Conservation (phyloP, 2,797 vertebrate species). For the Hemitrygon akajei region DNA sequence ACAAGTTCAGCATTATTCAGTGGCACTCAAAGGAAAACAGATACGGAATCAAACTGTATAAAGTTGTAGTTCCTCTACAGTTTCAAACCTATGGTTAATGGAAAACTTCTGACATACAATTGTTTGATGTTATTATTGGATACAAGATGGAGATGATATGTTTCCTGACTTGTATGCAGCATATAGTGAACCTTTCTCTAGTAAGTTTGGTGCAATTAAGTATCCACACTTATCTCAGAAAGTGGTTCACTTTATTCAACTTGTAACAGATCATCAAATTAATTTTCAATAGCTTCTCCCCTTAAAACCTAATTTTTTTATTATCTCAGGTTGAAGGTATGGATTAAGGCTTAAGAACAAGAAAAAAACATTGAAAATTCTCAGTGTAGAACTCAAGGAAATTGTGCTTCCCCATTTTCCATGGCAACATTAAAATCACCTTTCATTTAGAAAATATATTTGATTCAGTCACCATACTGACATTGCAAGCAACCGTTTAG, state of each 20-base stretch:
- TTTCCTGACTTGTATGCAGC: neutral
- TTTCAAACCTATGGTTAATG: neutral
- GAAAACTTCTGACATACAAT: neutral
- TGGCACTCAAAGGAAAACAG: neutral
- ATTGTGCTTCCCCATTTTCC: neutral
- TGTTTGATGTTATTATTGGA: neutral
- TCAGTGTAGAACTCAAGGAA: neutral
- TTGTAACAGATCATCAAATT: neutral
- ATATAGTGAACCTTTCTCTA: neutral
- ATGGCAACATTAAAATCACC: neutral
- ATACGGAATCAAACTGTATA: neutral
- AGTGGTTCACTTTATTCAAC: neutral
- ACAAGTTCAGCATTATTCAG: conserved; percentile 4
- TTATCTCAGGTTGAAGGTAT: neutral
- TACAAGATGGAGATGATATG: neutral
- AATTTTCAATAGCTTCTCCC: neutral
- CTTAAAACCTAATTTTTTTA: neutral
- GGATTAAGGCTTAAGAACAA: neutral
- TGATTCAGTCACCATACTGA: neutral
- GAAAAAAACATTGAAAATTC: neutral
- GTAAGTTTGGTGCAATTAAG: neutral
- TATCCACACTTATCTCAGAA: neutral
- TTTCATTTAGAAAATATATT: neutral
- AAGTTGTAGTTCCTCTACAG: neutral
- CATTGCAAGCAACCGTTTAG: neutral